Base-by-base conservation (phyloP, 2,888 invertebrate genomes). In the Scrobipalpa atriplicella region DNA sequence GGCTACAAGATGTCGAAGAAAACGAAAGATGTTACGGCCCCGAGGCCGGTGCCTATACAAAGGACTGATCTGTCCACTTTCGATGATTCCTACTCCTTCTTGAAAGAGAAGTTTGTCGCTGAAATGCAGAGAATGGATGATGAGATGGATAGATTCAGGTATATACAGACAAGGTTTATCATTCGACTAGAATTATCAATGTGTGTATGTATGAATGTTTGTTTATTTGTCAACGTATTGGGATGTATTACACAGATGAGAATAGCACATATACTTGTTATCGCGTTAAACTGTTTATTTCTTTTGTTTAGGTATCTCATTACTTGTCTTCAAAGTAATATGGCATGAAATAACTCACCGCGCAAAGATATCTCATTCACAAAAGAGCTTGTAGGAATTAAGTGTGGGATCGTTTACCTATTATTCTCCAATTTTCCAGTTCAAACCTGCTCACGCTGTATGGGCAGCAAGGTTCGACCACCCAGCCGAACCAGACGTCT, bases 121-220 rank as follows among this genome's bases (percentile, higher is more conserved):
- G 82, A 87, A 63, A 87, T 88, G 84, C 78, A 71, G 60, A 73
- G 73, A 18, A 76, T 87, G 18, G 85, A 87, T 2, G 78, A 80
- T 3, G 81, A 85, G 66, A 88, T 88, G 82, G 72, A 68, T 1
- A 78, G 78, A 41, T 80, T 87, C 39, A 85, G 84, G 87, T 86
- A 73, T 56, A 13, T 39, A 11, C n/a, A n/a, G n/a, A n/a, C n/a
- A n/a, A n/a, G n/a, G n/a, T n/a, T n/a, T n/a, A n/a, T n/a, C n/a
- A n/a, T n/a, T n/a, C n/a, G n/a, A n/a, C n/a, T n/a, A n/a, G n/a
- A n/a, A n/a, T n/a, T n/a, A n/a, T n/a, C n/a, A n/a, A n/a, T n/a
- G n/a, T n/a, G n/a, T n/a, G n/a, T n/a, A n/a, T n/a, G n/a, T n/a
- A n/a, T n/a, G n/a, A n/a, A n/a, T n/a, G n/a, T n/a, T n/a, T n/a